Conservation (phyloP, 2,113 vertebrate genomes). For the Malurus melanocephalus region DNA sequence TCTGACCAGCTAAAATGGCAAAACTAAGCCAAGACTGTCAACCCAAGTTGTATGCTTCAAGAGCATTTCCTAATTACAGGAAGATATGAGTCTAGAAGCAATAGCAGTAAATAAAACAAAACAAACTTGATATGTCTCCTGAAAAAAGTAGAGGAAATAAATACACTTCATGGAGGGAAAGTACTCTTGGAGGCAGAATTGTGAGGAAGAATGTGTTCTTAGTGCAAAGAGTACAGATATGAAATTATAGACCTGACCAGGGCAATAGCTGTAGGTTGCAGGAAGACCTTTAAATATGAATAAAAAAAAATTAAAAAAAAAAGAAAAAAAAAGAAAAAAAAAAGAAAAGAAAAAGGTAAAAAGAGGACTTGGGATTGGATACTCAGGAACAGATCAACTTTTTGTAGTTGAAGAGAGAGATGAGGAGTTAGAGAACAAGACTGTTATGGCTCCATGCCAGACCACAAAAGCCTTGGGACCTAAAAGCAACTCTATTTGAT, state of each 20-base stretch:
- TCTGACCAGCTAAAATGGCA: background rate
- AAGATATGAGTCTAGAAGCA: background rate
- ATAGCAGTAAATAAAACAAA: background rate
- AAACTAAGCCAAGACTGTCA: background rate
- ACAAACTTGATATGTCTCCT: background rate
- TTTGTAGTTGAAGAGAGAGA: background rate
- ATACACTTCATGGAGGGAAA: too few species aligned
- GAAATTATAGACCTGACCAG: too few species aligned
- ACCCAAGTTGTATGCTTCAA: background rate
- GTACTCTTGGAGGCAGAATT: background rate
- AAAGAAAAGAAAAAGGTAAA: too few species aligned
- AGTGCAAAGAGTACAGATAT: too few species aligned
- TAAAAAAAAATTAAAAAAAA: too few species aligned
- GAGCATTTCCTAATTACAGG: background rate
- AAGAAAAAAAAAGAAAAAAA: too few species aligned
- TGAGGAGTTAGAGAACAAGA: background rate
- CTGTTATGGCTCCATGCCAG: background rate
- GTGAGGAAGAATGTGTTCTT: background rate
- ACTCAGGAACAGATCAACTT: background rate
- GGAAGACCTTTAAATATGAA: background rate
- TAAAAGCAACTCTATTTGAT: background rate
- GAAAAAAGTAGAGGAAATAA: background rate
- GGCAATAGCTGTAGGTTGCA: background rate
- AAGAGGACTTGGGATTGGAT: background rate
- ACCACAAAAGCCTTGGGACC: background rate